These are phyloP conservation scores for Sinocyclocheilus anophthalmus DNA, from an alignment of 2,113 vertebrate species.

Conservation along the genomic window DNA sequence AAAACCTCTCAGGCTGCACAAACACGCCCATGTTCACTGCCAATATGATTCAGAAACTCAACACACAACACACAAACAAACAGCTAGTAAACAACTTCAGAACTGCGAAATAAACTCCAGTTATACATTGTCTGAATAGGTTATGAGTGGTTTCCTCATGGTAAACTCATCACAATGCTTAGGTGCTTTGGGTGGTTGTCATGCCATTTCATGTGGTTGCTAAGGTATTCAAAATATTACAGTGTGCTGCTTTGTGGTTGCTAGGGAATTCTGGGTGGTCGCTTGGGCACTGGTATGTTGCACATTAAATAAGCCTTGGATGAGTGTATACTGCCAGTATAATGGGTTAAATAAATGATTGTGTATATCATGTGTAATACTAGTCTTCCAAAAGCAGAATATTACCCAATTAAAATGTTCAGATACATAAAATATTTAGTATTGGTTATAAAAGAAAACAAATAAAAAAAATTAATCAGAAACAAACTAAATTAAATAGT, in stretches of 20 bases:
- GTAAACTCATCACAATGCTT: too few relatives aligned
- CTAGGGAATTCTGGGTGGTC: background rate
- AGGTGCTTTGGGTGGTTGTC: too few relatives aligned
- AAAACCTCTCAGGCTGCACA: background rate
- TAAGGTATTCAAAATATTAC: background rate
- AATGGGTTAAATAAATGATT: background rate
- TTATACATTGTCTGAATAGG: too few relatives aligned
- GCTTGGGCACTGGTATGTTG: background rate
- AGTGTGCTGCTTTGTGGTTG: background rate
- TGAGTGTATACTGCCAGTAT: background rate
- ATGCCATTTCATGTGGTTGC: too few relatives aligned
- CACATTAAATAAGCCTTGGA: background rate
- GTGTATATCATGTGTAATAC: background rate
- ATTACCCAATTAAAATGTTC: too few relatives aligned
- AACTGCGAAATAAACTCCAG: background rate
- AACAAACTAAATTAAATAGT: too few relatives aligned
- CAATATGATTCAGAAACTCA: background rate
- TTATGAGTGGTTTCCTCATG: too few relatives aligned
- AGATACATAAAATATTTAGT: background rate
- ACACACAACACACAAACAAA: slow-evolving; percentile 5
- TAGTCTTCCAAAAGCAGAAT: background rate
- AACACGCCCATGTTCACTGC: background rate
- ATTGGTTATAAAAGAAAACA: background rate
- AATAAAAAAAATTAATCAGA: background rate
- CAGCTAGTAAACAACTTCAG: background rate